Percentiles rank a stretch among this genome's conserved stretches.
Evolutionary conservation across 1,140 invertebrate species (phyloP).

Genomic region (Meloidogyne exigua): DNA sequence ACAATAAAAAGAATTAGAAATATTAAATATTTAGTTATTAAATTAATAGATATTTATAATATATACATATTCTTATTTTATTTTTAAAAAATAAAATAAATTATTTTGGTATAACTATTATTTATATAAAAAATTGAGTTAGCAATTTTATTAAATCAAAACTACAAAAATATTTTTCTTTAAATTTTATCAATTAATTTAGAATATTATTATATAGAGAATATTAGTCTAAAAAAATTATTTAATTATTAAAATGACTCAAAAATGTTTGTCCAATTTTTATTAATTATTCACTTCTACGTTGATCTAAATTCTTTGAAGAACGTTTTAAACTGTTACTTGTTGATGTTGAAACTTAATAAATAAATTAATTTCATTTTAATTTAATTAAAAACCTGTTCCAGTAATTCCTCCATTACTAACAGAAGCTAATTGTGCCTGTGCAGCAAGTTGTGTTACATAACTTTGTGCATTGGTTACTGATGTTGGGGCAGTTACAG

Average conservation of each 20-base stretch:
- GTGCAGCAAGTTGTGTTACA: constrained; percentile 21
- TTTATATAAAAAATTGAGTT: too few species aligned
- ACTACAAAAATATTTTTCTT: too few species aligned
- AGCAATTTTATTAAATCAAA: too few species aligned
- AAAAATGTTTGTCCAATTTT: background rate
- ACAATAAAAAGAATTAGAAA: too few species aligned
- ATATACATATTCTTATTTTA: too few species aligned
- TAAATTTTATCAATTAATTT: too few species aligned
- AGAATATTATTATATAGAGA: too few species aligned
- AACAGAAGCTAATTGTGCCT: constrained; percentile 23
- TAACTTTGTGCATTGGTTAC: constrained; percentile 25
- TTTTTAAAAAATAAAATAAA: too few species aligned
- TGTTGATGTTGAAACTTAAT: background rate
- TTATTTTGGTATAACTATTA: too few species aligned
- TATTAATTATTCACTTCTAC: background rate
- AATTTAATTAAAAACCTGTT: background rate
- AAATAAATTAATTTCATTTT: background rate
- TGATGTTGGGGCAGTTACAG: constrained; percentile 5
- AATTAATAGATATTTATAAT: too few species aligned
- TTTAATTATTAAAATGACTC: background rate
- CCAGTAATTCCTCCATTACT: constrained; percentile 1
- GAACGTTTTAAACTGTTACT: background rate
- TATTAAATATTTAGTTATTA: too few species aligned
- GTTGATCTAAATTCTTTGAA: background rate
- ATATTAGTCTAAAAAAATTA: too few species aligned